Evolutionary conservation across 2,113 vertebrate genomes (phyloP).

Genomic region (Columba livia): DNA sequence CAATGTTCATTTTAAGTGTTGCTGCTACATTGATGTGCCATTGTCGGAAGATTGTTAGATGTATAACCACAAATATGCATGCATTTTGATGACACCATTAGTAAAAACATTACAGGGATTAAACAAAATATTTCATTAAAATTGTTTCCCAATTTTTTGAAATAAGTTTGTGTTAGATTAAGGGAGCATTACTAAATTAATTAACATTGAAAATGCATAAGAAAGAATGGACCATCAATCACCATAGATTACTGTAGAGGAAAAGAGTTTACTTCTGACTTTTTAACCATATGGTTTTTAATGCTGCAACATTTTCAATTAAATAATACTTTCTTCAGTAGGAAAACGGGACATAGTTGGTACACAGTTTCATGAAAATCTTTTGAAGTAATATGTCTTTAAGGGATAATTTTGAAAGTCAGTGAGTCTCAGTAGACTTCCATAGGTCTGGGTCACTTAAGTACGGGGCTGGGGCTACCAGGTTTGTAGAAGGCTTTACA

Average conservation of each 20-base stretch:
- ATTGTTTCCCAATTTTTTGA: background rate
- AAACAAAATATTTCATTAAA: background rate
- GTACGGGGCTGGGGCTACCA: background rate
- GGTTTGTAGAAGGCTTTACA: background rate
- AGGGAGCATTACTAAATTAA: background rate
- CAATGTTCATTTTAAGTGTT: background rate
- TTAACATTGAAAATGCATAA: background rate
- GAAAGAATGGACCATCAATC: background rate
- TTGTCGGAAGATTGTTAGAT: background rate
- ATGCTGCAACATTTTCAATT: background rate
- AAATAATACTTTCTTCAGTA: background rate
- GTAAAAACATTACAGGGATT: background rate
- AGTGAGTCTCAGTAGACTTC: background rate
- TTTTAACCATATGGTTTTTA: fast-evolving
- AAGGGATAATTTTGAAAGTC: background rate
- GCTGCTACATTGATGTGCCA: background rate
- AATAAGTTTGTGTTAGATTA: background rate
- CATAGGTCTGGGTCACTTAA: background rate
- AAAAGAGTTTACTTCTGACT: background rate
- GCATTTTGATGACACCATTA: background rate
- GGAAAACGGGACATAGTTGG: background rate
- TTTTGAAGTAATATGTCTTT: background rate
- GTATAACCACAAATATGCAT: background rate
- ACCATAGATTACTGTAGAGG: background rate
- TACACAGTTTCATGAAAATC: background rate